phyloP scores from a whole-genome alignment of 2,797 vertebrate species.

The Acrossocheilus wenchowensis region DNA sequence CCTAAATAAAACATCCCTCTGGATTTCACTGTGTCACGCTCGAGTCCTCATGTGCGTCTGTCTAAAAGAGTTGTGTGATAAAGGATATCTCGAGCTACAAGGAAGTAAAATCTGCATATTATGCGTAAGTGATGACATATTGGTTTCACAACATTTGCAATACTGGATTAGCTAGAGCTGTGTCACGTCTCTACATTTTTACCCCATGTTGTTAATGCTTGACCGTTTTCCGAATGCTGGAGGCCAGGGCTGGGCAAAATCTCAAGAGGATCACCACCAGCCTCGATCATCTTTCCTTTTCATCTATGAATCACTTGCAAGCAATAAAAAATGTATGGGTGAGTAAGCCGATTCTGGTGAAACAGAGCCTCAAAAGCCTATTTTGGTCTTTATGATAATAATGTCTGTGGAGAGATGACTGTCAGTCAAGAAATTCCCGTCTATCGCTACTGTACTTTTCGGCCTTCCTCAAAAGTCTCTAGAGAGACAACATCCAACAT shows the following conservation, averaged over 20 bases:
- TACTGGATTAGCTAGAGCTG: slow-evolving; percentile 31
- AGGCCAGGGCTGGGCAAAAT: slow-evolving; percentile 34
- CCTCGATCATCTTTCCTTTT: slow-evolving; percentile 72
- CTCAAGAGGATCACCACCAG: slow-evolving; percentile 45
- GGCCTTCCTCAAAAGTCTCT: slow-evolving; percentile 9
- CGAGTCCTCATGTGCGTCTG: background rate
- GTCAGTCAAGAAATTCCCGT: slow-evolving; percentile 27
- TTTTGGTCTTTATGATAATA: slow-evolving; percentile 65
- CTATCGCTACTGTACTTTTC: slow-evolving; percentile 10
- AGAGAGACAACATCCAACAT: background rate
- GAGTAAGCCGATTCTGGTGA: slow-evolving; percentile 74
- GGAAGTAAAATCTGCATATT: slow-evolving; percentile 46
- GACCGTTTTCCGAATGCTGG: slow-evolving; percentile 9
- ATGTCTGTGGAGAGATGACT: slow-evolving; percentile 16
- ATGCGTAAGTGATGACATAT: slow-evolving; percentile 9
- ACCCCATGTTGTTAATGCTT: background rate
- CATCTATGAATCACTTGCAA: slow-evolving; percentile 75
- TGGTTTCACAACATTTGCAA: slow-evolving; percentile 25
- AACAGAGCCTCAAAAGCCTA: slow-evolving; percentile 64
- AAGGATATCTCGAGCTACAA: slow-evolving; percentile 9
- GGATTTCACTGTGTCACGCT: background rate
- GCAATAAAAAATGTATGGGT: slow-evolving; percentile 75
- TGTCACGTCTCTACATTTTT: slow-evolving; percentile 23
- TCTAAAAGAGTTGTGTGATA: slow-evolving; percentile 3
- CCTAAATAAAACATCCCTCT: slow-evolving; percentile 9